Evolutionary conservation across 2,113 vertebrate genomes (phyloP).

Genomic region (Elgaria multicarinata): DNA sequence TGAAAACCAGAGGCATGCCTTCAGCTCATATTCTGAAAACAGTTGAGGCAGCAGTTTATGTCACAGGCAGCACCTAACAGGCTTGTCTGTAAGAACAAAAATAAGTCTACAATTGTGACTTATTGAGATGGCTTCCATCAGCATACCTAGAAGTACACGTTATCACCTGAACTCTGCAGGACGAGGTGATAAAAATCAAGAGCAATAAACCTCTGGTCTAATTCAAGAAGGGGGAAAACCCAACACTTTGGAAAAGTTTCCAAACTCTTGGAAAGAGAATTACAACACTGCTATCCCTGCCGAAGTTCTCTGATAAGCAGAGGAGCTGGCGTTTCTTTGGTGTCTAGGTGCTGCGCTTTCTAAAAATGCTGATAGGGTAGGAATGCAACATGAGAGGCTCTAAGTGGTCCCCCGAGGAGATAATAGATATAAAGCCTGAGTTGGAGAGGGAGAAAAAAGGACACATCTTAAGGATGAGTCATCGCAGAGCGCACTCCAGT

Average conservation of each 20-base stretch:
- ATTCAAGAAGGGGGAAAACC: background rate
- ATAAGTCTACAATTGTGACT: background rate
- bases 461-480: background rate
- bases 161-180: background rate
- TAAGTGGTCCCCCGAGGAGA: conserved; percentile 47
- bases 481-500: background rate
- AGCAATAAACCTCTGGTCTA: conserved; percentile 17
- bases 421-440: conserved; percentile 33
- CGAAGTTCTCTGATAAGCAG: conserved; percentile 33
- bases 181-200: conserved; percentile 1
- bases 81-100: background rate
- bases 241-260: conserved; percentile 33
- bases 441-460: conserved; percentile 3
- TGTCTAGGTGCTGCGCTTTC: conserved; percentile 46
- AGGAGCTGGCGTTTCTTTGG: conserved; percentile 40
- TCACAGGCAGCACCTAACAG: background rate
- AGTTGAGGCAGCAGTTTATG: background rate
- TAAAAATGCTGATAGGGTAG: conserved; percentile 43
- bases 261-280: conserved; percentile 48
- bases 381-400: conserved; percentile 53
- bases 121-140: conserved; percentile 20
- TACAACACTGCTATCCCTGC: conserved; percentile 11
- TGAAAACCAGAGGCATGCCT: background rate
- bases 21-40: background rate
- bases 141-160: no score